phyloP scores from a whole-genome alignment of 2,113 vertebrate genomes.

The Tragulus kanchil region DNA sequence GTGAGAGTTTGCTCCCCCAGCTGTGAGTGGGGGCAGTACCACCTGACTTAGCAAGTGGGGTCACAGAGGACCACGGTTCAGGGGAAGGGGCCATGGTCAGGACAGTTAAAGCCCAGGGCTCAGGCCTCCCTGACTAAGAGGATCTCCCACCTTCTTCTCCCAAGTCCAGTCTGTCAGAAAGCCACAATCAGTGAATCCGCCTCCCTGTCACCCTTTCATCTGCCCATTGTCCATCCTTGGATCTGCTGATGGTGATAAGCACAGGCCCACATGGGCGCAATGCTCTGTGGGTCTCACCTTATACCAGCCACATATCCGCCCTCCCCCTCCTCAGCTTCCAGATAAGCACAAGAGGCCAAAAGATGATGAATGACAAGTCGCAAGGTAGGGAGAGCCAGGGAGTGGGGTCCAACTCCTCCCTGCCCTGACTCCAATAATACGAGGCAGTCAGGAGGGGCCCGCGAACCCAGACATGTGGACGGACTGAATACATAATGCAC shows the following conservation, averaged over 20 bases:
- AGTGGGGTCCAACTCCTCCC: neutral
- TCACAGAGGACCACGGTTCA: neutral
- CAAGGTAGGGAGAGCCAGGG: neutral
- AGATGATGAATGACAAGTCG: neutral
- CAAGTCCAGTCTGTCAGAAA: neutral
- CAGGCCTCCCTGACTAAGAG: neutral
- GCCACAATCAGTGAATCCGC: accelerated
- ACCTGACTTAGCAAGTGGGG: neutral
- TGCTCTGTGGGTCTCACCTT: neutral
- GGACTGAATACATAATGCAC: neutral
- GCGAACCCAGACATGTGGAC: neutral
- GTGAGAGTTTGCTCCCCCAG: neutral
- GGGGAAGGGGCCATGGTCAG: neutral
- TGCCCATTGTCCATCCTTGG: neutral
- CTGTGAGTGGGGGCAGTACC: neutral
- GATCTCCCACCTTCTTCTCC: neutral
- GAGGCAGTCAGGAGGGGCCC: neutral
- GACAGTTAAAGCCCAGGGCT: neutral
- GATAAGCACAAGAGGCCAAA: neutral
- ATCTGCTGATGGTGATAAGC: neutral
- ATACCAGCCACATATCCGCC: neutral
- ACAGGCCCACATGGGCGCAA: neutral
- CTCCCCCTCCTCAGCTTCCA: neutral
- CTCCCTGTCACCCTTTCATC: neutral
- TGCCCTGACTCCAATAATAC: neutral